phyloP scores from a whole-genome alignment of 2,113 vertebrate species.

The Oryzias celebensis region DNA sequence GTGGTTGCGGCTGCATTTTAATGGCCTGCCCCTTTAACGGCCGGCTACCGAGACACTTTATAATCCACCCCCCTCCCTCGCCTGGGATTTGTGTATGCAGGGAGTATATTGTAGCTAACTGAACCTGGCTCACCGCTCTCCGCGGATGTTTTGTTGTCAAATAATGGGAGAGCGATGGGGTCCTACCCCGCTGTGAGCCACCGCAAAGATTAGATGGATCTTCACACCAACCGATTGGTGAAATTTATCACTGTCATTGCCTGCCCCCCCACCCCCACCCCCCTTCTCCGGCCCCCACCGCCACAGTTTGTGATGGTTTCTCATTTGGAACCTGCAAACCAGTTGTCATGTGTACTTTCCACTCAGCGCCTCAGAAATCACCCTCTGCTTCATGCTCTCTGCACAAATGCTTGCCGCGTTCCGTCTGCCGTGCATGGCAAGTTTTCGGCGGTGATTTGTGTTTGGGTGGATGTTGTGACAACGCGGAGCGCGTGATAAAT shows the following conservation, averaged over 20 bases:
- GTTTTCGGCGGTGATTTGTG: slow-evolving; percentile 21
- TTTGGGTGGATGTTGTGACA: slow-evolving; percentile 8
- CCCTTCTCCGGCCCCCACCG: neutral
- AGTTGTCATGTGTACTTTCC: slow-evolving; percentile 73
- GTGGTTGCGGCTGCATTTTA: slow-evolving; percentile 55
- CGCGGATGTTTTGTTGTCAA: slow-evolving; percentile 73
- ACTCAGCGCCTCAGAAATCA: slow-evolving; percentile 58
- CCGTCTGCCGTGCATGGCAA: slow-evolving; percentile 27
- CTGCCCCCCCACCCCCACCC: neutral
- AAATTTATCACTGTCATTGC: slow-evolving; percentile 73
- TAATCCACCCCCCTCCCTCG: slow-evolving; percentile 25
- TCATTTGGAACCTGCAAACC: slow-evolving; percentile 69
- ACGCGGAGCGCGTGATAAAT: slow-evolving; percentile 11
- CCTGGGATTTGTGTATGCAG: slow-evolving; percentile 61
- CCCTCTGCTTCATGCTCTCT: slow-evolving; percentile 49
- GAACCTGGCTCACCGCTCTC: slow-evolving; percentile 57
- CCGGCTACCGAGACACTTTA: slow-evolving; percentile 46
- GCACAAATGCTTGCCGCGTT: slow-evolving; percentile 49
- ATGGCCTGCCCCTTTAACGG: slow-evolving; percentile 60
- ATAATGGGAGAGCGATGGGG: slow-evolving; percentile 75
- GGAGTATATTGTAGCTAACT: slow-evolving; percentile 57
- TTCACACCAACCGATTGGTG: slow-evolving; percentile 67
- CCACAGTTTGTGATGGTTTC: slow-evolving; percentile 51
- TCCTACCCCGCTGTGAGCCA: slow-evolving; percentile 64
- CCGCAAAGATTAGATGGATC: slow-evolving; percentile 67